Percentiles rank a stretch among this genome's conserved stretches.
Conservation (phyloP, 64 coral and sea anemone species). For the Exaiptasia diaphana region DNA sequence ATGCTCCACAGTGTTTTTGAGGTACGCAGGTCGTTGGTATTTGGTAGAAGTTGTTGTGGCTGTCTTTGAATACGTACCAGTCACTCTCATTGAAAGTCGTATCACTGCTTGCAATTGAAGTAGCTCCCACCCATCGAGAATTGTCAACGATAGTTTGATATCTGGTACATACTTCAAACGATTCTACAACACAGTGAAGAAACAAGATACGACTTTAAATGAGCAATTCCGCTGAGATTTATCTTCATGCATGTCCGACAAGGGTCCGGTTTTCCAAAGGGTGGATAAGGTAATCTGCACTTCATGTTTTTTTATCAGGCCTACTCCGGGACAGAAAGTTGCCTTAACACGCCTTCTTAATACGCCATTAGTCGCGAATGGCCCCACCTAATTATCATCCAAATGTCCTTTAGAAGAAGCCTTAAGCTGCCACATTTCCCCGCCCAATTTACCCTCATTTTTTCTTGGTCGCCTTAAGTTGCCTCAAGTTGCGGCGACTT, state of each 20-base stretch:
- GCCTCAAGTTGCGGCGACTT: too few species aligned
- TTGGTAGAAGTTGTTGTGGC: background rate
- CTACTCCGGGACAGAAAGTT: background rate
- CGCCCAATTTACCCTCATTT: too few species aligned
- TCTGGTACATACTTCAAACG: background rate
- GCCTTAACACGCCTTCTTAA: background rate
- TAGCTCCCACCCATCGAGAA: background rate
- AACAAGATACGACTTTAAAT: background rate
- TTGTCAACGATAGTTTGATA: background rate
- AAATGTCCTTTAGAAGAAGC: too few species aligned
- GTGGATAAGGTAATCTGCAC: too few species aligned
- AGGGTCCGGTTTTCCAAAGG: too few species aligned
- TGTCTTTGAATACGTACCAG: background rate
- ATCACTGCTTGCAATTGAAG: background rate
- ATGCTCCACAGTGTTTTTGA: background rate
- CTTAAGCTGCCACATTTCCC: too few species aligned
- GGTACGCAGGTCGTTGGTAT: background rate
- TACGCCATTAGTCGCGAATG: background rate
- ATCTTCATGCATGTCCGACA: background rate
- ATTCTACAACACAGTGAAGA: background rate
- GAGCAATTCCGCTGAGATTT: background rate
- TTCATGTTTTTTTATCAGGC: background rate
- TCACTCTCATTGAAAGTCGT: background rate
- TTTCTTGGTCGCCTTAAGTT: too few species aligned
- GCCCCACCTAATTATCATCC: too few species aligned